Evolutionary conservation across 1,140 invertebrate genomes (phyloP).

Genomic region (Pentalonia nigronervosa): DNA sequence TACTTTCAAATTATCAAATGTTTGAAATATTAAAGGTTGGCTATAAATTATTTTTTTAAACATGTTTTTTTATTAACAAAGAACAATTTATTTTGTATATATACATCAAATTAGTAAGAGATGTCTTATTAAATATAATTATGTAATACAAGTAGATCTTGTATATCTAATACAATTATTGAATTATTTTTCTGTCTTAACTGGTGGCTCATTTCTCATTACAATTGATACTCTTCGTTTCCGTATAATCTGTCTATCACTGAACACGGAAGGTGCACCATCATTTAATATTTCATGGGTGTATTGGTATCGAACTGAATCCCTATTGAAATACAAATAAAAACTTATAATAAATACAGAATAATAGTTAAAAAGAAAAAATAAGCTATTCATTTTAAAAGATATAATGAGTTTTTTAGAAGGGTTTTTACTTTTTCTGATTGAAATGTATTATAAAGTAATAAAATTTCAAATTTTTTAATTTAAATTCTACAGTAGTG

Average conservation of each 20-base stretch:
- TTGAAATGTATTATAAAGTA: not conserved
- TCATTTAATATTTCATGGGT: conserved; percentile 89
- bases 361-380: not conserved
- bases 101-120: not conserved
- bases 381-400: not conserved
- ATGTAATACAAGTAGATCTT: not conserved
- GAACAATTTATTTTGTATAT: not conserved
- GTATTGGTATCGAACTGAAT: conserved; percentile 84
- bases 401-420: no score
- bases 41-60: not conserved
- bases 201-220: conserved; percentile 76
- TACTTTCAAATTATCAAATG: not conserved
- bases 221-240: conserved; percentile 88
- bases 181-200: not conserved
- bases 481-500: not conserved
- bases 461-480: not conserved
- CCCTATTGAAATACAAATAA: conserved; percentile 67
- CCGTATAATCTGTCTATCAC: conserved; percentile 71
- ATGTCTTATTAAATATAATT: not conserved
- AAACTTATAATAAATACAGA: not conserved
- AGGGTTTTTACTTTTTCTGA: not conserved
- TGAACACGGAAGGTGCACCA: conserved; percentile 76
- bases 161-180: not conserved
- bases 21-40: not conserved
- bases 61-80: not conserved